Base-by-base conservation (phyloP, 2,888 invertebrate species). In the Creontiades dilutus region DNA sequence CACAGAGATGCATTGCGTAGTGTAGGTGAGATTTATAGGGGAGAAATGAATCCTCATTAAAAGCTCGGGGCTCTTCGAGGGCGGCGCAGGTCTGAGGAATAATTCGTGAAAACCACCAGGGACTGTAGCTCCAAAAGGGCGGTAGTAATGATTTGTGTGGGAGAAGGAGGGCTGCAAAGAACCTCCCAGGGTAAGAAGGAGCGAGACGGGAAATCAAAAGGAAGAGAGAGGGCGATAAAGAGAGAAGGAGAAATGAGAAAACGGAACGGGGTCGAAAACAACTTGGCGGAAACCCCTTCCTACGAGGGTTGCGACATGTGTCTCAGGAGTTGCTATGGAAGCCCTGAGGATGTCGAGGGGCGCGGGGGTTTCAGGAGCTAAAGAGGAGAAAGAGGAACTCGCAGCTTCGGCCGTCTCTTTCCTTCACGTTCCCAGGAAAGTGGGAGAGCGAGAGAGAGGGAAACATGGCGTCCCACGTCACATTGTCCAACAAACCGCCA, bases 401-500 rank as follows among this genome's bases (percentile, higher is more conserved):
- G n/a, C 16, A 52, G 47, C 47, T 82, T 48, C 52, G 14, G 27
- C 82, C 52, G 23, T 81, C 89, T 86, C 82, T 89, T 88, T 90
- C 88, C 90, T 91, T 91, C 84, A 91, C 90, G 91, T 91, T n/a
- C 90, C 85, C 57, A 37, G 16, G 28, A 37, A 28, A 61, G 85
- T 61, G 85, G 61, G 23, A 82, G 55, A 82, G 82, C 9, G 52
- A 82, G 82, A 14, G 52, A 82, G 82, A 61, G 85, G 61, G 61
- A 47, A 82, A 52, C 82, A 82, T 82, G 82, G 82, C 82, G 82
- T 47, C 87, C n/a, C 90, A 84, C 90, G 90, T 90, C 90, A 90
- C 87, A 90, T 90, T 90, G 91, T 91, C 91, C 89, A 91, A 91
- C 91, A 91, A 91, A 89, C 90, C 82, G 81, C 90, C 91, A 91